Percentiles rank a stretch among this genome's conserved stretches.
These are phyloP conservation scores for Vandiemenella viatica DNA, from an alignment of 2,888 invertebrate species.

Conservation along the genomic window DNA sequence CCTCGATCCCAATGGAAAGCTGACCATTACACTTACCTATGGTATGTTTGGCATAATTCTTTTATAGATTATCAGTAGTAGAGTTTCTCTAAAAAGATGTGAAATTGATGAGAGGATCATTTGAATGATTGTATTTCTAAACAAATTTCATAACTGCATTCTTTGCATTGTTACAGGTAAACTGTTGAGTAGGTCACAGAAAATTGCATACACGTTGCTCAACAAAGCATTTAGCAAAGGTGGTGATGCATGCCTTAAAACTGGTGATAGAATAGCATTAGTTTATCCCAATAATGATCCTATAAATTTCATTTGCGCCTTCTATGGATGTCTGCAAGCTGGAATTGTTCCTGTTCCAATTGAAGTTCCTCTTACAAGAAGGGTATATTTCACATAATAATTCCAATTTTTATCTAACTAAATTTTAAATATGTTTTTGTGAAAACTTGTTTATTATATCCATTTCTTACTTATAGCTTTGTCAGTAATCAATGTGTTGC, in stretches of 20 bases:
- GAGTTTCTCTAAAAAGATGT: neutral
- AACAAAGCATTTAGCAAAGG: slow-evolving; percentile 87
- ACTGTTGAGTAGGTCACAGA: slow-evolving; percentile 85
- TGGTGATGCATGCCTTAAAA: slow-evolving; percentile 73
- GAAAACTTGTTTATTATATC: neutral
- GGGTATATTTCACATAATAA: slow-evolving; percentile 32
- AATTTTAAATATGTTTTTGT: neutral
- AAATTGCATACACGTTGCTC: slow-evolving; percentile 90
- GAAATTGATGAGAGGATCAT: neutral
- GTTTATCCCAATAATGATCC: slow-evolving; percentile 99
- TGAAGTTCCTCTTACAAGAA: slow-evolving; percentile 88
- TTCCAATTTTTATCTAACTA: neutral
- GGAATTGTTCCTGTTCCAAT: slow-evolving; percentile 97
- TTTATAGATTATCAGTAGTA: slow-evolving; percentile 8
- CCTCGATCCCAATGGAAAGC: slow-evolving; percentile 91
- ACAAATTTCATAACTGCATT: neutral
- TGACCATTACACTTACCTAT: slow-evolving; percentile 86
- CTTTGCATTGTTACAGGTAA: slow-evolving; percentile 48
- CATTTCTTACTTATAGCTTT: neutral
- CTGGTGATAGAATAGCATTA: slow-evolving; percentile 92
- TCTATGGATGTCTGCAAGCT: slow-evolving; percentile 95
- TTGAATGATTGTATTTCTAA: neutral
- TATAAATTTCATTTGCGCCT: slow-evolving; percentile 92
- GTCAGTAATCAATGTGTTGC: too few species aligned
- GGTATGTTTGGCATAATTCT: slow-evolving; percentile 36